A percentile compares a stretch with the other conserved stretches of the same genome.
These are phyloP conservation scores for Tenebrio molitor DNA, from an alignment of 1,140 invertebrate species.

Conservation along the genomic window DNA sequence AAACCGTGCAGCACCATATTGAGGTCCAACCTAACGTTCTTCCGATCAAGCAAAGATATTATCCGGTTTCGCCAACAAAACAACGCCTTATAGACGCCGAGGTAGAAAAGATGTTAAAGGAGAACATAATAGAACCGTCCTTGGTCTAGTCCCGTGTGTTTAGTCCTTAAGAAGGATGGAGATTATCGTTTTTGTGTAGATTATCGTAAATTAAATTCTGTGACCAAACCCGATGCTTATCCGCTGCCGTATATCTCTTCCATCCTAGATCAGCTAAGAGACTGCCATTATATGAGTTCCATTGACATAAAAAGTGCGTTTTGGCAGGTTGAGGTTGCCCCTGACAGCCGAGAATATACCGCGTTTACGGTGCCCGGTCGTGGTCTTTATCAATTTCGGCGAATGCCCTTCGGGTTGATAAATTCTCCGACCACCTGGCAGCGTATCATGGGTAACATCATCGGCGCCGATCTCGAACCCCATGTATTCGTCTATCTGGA, in stretches of 20 bases:
- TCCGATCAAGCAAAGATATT: background rate
- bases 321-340: too few species aligned
- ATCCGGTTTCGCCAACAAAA: background rate
- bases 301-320: conserved; percentile 50
- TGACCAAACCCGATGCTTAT: conserved; percentile 65
- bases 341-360: too few species aligned
- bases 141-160: background rate
- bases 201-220: conserved; percentile 63
- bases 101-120: background rate
- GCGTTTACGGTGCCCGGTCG: too few species aligned
- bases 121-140: background rate
- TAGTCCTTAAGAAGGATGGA: conserved; percentile 13
- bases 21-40: background rate
- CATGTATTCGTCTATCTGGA: conserved; percentile 42
- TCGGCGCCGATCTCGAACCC: conserved; percentile 16
- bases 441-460: conserved; percentile 17
- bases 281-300: conserved; percentile 54
- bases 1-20: background rate
- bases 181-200: conserved; percentile 44
- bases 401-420: too few species aligned
- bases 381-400: too few species aligned
- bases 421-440: too few species aligned
- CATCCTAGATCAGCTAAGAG: conserved; percentile 65
- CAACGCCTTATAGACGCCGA: background rate
- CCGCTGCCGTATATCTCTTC: too few species aligned